A percentile compares a stretch with the other conserved stretches of the same genome.
Conservation (phyloP, 2,888 invertebrate species). For the Alcis repandata region DNA sequence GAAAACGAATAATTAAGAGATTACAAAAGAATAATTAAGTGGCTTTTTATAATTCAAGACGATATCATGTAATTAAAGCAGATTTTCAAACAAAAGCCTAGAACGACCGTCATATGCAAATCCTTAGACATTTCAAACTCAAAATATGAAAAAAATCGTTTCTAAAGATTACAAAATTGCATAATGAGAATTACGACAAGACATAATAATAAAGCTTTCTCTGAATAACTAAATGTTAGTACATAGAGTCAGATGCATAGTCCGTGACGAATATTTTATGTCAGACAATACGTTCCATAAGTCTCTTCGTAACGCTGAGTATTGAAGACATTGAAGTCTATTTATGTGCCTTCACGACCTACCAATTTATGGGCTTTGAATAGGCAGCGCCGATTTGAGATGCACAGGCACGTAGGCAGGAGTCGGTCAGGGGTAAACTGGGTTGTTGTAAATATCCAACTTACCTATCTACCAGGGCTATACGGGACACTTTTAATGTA, state of each 20-base stretch:
- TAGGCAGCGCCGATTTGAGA: not conserved
- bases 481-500: too few relatives aligned
- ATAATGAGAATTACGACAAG: constrained; percentile 61
- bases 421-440: constrained; percentile 1
- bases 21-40: too few relatives aligned
- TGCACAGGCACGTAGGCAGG: not conserved
- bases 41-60: too few relatives aligned
- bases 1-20: too few relatives aligned
- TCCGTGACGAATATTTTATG: constrained; percentile 74
- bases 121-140: constrained; percentile 7
- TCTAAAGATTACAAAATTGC: constrained; percentile 56
- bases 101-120: not conserved
- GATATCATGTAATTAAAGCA: too few relatives aligned
- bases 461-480: too few relatives aligned
- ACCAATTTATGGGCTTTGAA: constrained; percentile 7
- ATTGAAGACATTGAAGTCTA: constrained; percentile 28
- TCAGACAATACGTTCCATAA: constrained; percentile 53
- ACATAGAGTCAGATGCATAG: constrained; percentile 67
- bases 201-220: constrained; percentile 72
- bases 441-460: too few relatives aligned
- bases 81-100: not conserved
- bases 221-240: constrained; percentile 68
- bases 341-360: constrained; percentile 23
- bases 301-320: constrained; percentile 32
- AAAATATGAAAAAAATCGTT: constrained; percentile 21